A percentile compares a stretch with the other conserved stretches of the same genome.
These are phyloP conservation scores for Palaemon carinicauda DNA, from an alignment of 1,140 invertebrate genomes.

Conservation along the genomic window DNA sequence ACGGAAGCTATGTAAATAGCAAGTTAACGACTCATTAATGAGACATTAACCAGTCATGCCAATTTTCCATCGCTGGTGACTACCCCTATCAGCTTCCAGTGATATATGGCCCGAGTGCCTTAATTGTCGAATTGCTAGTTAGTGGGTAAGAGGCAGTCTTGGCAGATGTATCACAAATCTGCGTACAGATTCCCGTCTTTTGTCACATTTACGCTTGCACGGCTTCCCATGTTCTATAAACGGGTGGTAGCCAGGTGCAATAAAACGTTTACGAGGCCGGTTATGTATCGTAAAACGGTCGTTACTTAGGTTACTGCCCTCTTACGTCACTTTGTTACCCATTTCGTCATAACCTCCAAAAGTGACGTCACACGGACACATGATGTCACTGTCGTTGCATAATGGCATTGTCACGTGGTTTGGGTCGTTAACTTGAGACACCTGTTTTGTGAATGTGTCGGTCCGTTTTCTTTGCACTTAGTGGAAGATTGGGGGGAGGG, in stretches of 20 bases:
- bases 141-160: neutral
- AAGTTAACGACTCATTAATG: no score
- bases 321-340: conserved; percentile 57
- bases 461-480: conserved; percentile 45
- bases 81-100: no score
- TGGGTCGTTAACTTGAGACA: conserved; percentile 49
- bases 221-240: conserved; percentile 56
- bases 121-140: neutral
- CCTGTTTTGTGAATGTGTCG: conserved; percentile 40
- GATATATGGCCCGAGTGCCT: no score
- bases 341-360: conserved; percentile 39
- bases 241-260: conserved; percentile 54
- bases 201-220: conserved; percentile 55
- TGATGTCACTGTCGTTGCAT: conserved; percentile 40
- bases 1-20: no score
- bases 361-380: conserved; percentile 29
- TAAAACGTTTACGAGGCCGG: conserved; percentile 55
- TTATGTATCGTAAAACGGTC: conserved; percentile 57
- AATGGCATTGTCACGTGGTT: conserved; percentile 51
- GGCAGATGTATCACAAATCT: conserved; percentile 18
- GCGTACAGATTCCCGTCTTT: conserved; percentile 43
- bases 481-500: neutral
- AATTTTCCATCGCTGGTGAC: no score
- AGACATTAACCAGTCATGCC: no score
- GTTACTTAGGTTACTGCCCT: conserved; percentile 55